Conservation (phyloP, 2,888 invertebrate species). For the Tachina fera region DNA sequence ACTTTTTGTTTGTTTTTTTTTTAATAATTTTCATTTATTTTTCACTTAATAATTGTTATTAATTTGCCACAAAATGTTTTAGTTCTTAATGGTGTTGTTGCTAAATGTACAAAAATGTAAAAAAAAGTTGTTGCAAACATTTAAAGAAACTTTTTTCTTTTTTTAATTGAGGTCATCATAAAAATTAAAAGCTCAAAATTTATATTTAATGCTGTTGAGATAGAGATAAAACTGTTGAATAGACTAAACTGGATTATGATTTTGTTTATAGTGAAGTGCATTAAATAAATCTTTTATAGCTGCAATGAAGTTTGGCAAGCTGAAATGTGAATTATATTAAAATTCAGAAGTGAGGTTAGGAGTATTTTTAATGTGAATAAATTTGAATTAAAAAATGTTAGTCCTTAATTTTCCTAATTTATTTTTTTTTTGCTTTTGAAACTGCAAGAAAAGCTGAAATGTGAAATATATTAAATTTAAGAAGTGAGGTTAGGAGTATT, state of each 20-base stretch:
- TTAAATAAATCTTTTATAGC: constrained; percentile 28
- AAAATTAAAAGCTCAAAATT: constrained; percentile 25
- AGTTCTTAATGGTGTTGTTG: constrained; percentile 1
- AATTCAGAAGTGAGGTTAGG: too few species aligned
- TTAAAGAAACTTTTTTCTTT: constrained; percentile 2
- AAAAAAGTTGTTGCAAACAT: constrained; percentile 12
- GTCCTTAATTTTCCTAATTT: neutral
- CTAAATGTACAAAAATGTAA: constrained; percentile 2
- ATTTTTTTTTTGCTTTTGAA: neutral
- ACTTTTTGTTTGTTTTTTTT: constrained; percentile 32
- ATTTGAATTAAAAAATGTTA: neutral
- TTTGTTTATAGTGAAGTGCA: constrained; percentile 9
- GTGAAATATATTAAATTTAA: neutral
- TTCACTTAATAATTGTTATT: constrained; percentile 66
- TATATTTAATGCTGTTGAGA: constrained; percentile 14
- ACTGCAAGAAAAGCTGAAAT: neutral
- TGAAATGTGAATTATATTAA: neutral
- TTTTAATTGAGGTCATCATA: neutral
- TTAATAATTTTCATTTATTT: constrained; percentile 32
- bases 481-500: too few species aligned
- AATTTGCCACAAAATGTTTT: constrained; percentile 48
- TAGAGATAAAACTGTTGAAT: constrained; percentile 25
- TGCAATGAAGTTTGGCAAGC: neutral
- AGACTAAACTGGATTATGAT: constrained; percentile 19
- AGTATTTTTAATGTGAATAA: neutral